Conservation (phyloP, 2,888 invertebrate genomes). For the Caenorhabditis wallacei region DNA sequence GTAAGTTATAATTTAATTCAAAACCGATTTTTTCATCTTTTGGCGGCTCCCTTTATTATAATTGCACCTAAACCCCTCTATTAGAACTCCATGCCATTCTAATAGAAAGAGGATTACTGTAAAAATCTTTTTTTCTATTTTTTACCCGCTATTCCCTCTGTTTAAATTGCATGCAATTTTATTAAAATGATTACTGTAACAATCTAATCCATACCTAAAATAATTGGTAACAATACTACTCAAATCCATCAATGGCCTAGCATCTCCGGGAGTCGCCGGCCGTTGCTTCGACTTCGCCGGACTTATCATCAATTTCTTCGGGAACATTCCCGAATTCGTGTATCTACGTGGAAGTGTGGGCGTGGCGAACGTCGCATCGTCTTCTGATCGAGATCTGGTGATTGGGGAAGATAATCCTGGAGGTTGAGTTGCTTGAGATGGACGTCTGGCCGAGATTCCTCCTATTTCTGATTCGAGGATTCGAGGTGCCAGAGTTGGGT, state of each 20-base stretch:
- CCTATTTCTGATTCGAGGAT: constrained; percentile 39
- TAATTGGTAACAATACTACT: constrained; percentile 94
- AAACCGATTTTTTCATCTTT: too few relatives aligned
- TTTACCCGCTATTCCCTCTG: too few relatives aligned
- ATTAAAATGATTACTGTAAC: too few relatives aligned
- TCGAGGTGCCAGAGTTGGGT: constrained; percentile 38
- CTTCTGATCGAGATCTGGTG: constrained; percentile 33
- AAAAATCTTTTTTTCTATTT: too few relatives aligned
- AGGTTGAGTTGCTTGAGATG: background rate
- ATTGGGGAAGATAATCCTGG: constrained; percentile 15
- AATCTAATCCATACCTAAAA: constrained; percentile 48
- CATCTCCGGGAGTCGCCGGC: constrained; percentile 31
- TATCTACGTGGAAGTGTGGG: constrained; percentile 42
- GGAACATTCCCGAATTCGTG: constrained; percentile 21
- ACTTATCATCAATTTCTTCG: constrained; percentile 27
- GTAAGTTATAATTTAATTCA: too few relatives aligned
- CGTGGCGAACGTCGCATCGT: constrained; percentile 52
- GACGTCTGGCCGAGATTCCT: constrained; percentile 11
- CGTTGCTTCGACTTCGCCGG: constrained; percentile 27
- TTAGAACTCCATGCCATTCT: too few relatives aligned
- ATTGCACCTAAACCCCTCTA: too few relatives aligned
- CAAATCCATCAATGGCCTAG: constrained; percentile 85
- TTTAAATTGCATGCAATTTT: too few relatives aligned
- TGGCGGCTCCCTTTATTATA: too few relatives aligned
- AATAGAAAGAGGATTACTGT: too few relatives aligned